phyloP scores from a whole-genome alignment of 2,113 vertebrate species.

The Grus americana region DNA sequence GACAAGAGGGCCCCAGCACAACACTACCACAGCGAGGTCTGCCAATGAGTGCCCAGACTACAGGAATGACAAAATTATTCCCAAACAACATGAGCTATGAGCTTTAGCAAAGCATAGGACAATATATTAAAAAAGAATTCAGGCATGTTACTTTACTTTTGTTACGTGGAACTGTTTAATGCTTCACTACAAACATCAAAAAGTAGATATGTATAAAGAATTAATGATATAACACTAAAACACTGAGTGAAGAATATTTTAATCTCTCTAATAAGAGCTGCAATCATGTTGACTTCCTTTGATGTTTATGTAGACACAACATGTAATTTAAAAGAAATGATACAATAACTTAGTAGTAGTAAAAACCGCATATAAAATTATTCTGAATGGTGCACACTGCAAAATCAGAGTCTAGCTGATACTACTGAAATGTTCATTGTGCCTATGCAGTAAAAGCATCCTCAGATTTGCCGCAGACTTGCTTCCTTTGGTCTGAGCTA shows the following conservation, averaged over 20 bases:
- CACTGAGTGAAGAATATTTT: not conserved
- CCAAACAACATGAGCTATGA: not conserved
- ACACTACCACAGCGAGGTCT: not conserved
- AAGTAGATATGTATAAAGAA: not conserved
- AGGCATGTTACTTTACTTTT: not conserved
- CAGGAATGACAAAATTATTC: not conserved
- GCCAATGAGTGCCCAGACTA: not conserved
- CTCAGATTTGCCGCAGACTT: not conserved
- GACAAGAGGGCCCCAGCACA: not conserved
- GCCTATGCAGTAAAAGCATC: not conserved
- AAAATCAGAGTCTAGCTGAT: not conserved
- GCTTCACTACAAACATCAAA: not conserved
- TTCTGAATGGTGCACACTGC: not conserved
- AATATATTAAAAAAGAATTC: not conserved
- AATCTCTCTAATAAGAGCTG: not conserved
- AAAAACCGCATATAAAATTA: not conserved
- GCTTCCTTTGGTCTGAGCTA: constrained; percentile 9
- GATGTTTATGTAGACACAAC: not conserved
- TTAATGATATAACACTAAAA: not conserved
- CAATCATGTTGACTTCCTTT: not conserved
- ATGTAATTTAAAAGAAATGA: not conserved
- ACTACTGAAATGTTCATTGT: not conserved
- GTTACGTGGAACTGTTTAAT: not conserved
- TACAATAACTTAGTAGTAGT: not conserved
- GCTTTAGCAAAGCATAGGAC: not conserved